Conservation (phyloP, 2,888 invertebrate genomes). For the Lepeophtheirus nordmannii region DNA sequence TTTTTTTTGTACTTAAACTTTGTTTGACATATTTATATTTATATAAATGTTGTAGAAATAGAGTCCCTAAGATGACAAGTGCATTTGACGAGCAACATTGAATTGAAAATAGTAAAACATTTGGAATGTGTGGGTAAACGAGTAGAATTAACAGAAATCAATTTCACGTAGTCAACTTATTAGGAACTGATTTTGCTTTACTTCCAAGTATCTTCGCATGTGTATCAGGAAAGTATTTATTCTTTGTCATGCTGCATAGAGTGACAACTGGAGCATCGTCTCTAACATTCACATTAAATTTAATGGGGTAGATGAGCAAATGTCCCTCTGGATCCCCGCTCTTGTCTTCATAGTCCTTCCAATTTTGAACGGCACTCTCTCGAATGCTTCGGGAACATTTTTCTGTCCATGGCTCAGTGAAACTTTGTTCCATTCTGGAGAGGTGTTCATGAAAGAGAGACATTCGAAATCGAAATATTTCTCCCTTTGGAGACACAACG, state of each 20-base stretch:
- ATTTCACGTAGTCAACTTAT: constrained; percentile 27
- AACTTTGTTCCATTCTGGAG: constrained; percentile 25
- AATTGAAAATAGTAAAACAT: too few species aligned
- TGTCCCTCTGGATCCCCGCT: constrained; percentile 24
- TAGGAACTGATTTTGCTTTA: constrained; percentile 26
- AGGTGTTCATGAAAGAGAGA: constrained; percentile 27
- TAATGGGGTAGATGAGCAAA: constrained; percentile 27
- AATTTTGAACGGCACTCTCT: constrained; percentile 26
- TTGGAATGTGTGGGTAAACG: too few species aligned
- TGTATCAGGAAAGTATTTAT: constrained; percentile 27
- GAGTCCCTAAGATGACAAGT: too few species aligned
- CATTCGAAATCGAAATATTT: constrained; percentile 26
- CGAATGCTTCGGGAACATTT: constrained; percentile 25
- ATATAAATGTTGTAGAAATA: too few species aligned
- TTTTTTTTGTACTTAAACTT: too few species aligned
- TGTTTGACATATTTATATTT: too few species aligned
- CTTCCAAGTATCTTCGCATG: constrained; percentile 27
- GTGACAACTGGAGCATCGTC: constrained; percentile 25
- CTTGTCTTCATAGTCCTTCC: constrained; percentile 21
- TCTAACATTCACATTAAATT: constrained; percentile 22
- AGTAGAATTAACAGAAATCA: too few species aligned
- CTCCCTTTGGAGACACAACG: constrained; percentile 7
- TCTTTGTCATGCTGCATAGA: constrained; percentile 25
- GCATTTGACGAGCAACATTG: too few species aligned
- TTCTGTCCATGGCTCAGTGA: constrained; percentile 25